Conservation (phyloP, 2,797 vertebrate genomes). For the Oreochromis grahami region DNA sequence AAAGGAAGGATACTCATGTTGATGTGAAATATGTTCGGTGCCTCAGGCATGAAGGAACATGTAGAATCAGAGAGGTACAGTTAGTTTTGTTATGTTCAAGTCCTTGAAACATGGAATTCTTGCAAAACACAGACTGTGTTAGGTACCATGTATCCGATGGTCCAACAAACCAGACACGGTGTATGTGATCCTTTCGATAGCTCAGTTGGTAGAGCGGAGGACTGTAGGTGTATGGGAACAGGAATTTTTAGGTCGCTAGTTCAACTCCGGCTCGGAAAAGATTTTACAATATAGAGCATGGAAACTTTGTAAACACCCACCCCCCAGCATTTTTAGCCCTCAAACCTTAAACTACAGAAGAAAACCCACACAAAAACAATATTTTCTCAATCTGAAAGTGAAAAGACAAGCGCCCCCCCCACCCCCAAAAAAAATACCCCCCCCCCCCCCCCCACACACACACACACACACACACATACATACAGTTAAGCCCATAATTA, state of each 20-base stretch:
- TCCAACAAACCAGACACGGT: accelerated
- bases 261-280: accelerated
- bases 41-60: not conserved
- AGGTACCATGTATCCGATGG: not conserved
- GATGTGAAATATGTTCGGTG: accelerated
- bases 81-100: not conserved
- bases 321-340: not conserved
- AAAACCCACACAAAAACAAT: not conserved
- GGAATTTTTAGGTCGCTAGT: not conserved
- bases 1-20: not conserved
- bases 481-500: too few relatives aligned
- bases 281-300: not conserved
- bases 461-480: too few relatives aligned
- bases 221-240: accelerated
- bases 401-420: not conserved
- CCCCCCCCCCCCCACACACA: too few relatives aligned
- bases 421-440: too few relatives aligned
- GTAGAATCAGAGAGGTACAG: accelerated
- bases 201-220: not conserved
- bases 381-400: not conserved
- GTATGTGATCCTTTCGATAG: not conserved
- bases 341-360: not conserved
- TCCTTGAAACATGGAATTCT: not conserved
- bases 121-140: not conserved
- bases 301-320: not conserved